Conservation (phyloP, 2,113 vertebrate species). For the Triplophysa rosa region DNA sequence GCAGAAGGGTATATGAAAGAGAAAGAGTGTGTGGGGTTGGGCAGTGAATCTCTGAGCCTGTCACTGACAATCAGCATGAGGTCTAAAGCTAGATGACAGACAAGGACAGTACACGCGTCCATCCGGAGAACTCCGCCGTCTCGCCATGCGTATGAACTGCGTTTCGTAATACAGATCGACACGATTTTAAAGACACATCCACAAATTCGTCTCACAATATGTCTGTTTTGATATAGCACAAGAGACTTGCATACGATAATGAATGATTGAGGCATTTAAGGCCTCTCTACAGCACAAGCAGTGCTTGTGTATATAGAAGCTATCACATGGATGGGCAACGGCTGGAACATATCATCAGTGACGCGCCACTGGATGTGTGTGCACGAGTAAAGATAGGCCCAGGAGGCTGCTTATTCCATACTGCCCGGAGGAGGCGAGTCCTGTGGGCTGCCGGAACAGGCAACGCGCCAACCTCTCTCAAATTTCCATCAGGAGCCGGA, state of each 20-base stretch:
- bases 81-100: conserved; percentile 14
- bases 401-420: conserved; percentile 21
- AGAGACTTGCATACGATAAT: conserved; percentile 15
- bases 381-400: conserved; percentile 24
- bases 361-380: conserved; percentile 33
- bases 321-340: conserved; percentile 11
- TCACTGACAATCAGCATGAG: conserved; percentile 43
- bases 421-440: conserved; percentile 36
- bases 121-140: not conserved
- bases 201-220: conserved; percentile 36
- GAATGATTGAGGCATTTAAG: not conserved
- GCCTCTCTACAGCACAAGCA: conserved; percentile 29
- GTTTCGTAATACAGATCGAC: conserved; percentile 34
- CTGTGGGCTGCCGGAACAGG: conserved; percentile 16
- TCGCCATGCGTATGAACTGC: conserved; percentile 3
- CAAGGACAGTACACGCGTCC: conserved; percentile 17
- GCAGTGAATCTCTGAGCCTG: conserved; percentile 28
- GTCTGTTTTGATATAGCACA: conserved; percentile 22
- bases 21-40: conserved; percentile 11
- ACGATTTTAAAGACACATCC: conserved; percentile 34
- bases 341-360: conserved; percentile 29
- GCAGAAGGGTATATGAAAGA: conserved; percentile 29
- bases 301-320: conserved; percentile 31
- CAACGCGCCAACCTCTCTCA: conserved; percentile 49
- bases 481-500: conserved; percentile 47